Evolutionary conservation across 2,888 invertebrate genomes (phyloP), one percentile per base, ranked within the genome.

Genomic region (Cryptophagus acutangulus): DNA sequence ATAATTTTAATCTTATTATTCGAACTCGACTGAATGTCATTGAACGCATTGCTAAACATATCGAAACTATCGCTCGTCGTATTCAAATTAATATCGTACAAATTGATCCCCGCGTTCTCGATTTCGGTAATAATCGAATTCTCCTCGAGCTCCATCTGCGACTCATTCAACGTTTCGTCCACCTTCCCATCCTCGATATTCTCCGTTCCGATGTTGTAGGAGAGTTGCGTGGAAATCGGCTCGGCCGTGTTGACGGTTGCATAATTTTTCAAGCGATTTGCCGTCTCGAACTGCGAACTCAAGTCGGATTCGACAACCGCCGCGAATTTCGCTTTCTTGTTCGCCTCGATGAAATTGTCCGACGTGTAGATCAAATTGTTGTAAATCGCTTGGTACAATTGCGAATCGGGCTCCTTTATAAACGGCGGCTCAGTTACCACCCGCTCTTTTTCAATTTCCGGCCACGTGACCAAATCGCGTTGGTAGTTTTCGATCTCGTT

Each of bases 221-320:
- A 63, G 24, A 69, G 51, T 41, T 70, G 68, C 3, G 65, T 63
- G 2, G 62, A 62, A 33, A 69, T 58, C n/a, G 67, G 65, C 52
- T 69, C 69, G 0, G 68, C 61, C n/a, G 65, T 66, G 45, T 66
- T 66, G 9, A 70, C 65, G 3, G 70, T 69, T 1, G 70, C 70
- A 48, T 69, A 70, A 51, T 67, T 63, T 48, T 69, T 69, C 13
- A 69, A 51, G 18, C 65, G 61, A 44, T 69, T 68, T 2, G 66
- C 67, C 44, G 62, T 67, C 54, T 69, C 68, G 41, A 65, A 69
- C 40, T 61, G 48, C 4, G 55, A 50, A 26, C 52, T 52, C 9
- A 58, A 40, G 48, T 63, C 61, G 17, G 59, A 58, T 52, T 66
- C 63, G n/a, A 65, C 57, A 2, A 64, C 65, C 15, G 63, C 59